These are phyloP conservation scores for Poecilobothrus nobilitatus DNA, from an alignment of 2,888 invertebrate genomes.

Conservation along the genomic window DNA sequence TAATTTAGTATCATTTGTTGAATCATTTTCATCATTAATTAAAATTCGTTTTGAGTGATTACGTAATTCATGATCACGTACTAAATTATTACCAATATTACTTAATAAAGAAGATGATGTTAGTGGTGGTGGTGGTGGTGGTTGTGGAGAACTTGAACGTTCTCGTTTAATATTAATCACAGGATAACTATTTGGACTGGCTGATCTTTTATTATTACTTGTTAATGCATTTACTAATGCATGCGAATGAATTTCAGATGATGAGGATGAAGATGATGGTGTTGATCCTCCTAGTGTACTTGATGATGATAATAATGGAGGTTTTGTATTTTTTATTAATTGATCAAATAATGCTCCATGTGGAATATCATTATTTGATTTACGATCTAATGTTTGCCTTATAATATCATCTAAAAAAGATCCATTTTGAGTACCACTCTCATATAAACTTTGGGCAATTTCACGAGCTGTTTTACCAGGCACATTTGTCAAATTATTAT, in stretches of 20 bases:
- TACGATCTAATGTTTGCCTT: slow-evolving; percentile 65
- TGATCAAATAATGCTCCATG: slow-evolving; percentile 57
- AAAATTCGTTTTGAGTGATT: slow-evolving; percentile 14
- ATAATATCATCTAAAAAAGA: slow-evolving; percentile 76
- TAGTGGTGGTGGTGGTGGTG: slow-evolving; percentile 15
- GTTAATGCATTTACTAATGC: slow-evolving; percentile 18
- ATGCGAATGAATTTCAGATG: slow-evolving; percentile 18
- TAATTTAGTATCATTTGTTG: background rate
- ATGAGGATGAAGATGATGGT: slow-evolving; percentile 32
- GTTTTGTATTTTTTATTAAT: slow-evolving; percentile 51
- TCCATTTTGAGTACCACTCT: slow-evolving; percentile 58
- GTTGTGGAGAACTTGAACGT: slow-evolving; percentile 35
- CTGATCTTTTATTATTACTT: slow-evolving; percentile 33
- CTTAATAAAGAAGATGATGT: slow-evolving; percentile 10
- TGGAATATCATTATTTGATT: slow-evolving; percentile 46
- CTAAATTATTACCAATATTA: slow-evolving; percentile 21
- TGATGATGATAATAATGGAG: slow-evolving; percentile 23
- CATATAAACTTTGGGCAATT: slow-evolving; percentile 57
- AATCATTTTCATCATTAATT: background rate
- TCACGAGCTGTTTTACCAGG: slow-evolving; percentile 48
- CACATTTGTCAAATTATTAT: slow-evolving; percentile 30
- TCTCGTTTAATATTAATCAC: slow-evolving; percentile 53
- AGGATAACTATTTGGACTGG: slow-evolving; percentile 33
- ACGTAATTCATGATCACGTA: slow-evolving; percentile 22
- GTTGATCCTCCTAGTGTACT: slow-evolving; percentile 29